Evolutionary conservation across 1,140 invertebrate genomes (phyloP), one percentile per base, ranked within the genome.

Genomic region (Artemia franciscana): DNA sequence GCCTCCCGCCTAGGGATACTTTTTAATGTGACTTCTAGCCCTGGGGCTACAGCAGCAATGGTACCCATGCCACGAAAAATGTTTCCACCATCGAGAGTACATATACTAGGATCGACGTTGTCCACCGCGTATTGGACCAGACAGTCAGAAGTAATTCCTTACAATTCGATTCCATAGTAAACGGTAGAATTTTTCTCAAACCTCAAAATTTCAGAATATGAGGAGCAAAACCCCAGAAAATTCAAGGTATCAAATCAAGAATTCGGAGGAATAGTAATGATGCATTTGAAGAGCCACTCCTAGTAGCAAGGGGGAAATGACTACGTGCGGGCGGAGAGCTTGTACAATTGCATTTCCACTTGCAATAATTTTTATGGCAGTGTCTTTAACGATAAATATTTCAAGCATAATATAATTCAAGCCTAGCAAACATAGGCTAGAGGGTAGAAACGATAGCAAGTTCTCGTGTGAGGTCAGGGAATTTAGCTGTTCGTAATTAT

Each of bases 81-180:
- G 56, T 67, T 62, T 5, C n/a, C n/a, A n/a, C n/a, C n/a, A n/a
- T n/a, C n/a, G n/a, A n/a, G n/a, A n/a, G n/a, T n/a, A n/a, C n/a
- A 62, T 0, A 59, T 60, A 63, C 68, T 67, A 59, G 66, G 65
- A 59, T 69, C 67, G 26, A 64, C 65, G 60, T 68, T 68, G 21
- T 67, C 65, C 18, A 21, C 59, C 15, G 27, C 24, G 24, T 15
- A 18, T 26, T 26, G 59, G 21, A 60, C 59, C 9, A 27, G 21
- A 24, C 9, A n/a, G 27, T 60, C 28, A 9, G 25, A n/a, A n/a
- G n/a, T n/a, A n/a, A n/a, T n/a, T n/a, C n/a, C n/a, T n/a, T n/a
- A n/a, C n/a, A n/a, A n/a, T n/a, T n/a, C n/a, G n/a, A n/a, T n/a
- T n/a, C n/a, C n/a, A n/a, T n/a, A n/a, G n/a, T n/a, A n/a, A n/a